Evolutionary conservation across 2,888 invertebrate species (phyloP), one percentile per base, ranked within the genome.

Genomic region (Cantharis lateralis): DNA sequence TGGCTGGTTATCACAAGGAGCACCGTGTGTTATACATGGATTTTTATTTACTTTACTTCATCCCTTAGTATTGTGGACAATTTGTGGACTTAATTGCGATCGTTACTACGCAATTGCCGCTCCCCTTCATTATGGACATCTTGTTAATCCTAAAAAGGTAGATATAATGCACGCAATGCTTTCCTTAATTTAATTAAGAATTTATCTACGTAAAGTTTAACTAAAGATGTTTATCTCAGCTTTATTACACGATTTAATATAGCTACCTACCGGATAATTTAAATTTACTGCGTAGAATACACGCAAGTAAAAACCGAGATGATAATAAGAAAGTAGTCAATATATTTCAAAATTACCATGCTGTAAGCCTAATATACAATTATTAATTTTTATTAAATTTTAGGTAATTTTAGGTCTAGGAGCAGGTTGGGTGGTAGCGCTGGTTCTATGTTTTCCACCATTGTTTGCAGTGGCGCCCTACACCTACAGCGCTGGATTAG

Each of bases 41-140:
- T 93, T 93, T 78, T 87, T 94, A 64, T 90, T 94, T 79, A 92
- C 93, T 24, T 90, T 94, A 3, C 89, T 95, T 68, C 93, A 95
- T 83, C 94, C 95, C 3, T 89, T 95, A 77, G 93, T 93, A 63
- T 89, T 94, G 80, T 95, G 95, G 95, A 95, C 95, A 2, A 92
- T 95, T 32, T 94, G 94, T 81, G 95, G 95, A 4, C 89, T 95
- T 78, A 95, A 95, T 84, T 94, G 93, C 76, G 94, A 94, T 87
- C 90, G 95, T 78, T 95, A 94, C 80, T 94, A 94, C 78, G 95
- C 95, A 64, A 95, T 95, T 72, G 93, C 95, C 0, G 93, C 94
- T 0, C 95, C 95, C 0, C 87, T 95, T 77, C 95, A 95, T 85
- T 95, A 95, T 87, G 93, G 93, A 24, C 93, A 94, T 71, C 90